Base-by-base conservation (phyloP, 2,797 vertebrate genomes). In the Xiphophorus birchmanni region DNA sequence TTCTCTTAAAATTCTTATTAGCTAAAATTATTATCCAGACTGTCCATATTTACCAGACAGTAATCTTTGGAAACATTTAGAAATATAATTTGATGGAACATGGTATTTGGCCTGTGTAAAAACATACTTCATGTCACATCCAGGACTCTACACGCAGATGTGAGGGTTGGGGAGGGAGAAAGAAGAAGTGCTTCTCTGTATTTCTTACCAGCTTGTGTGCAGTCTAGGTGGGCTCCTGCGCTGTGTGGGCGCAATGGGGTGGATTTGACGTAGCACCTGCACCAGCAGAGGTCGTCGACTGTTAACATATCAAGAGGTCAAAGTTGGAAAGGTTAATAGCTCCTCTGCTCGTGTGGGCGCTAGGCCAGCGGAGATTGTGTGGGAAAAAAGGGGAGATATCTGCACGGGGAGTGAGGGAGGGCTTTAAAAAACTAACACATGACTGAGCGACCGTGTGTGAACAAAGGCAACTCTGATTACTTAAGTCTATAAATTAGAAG, bases 201-300 rank as follows among this genome's bases (percentile, higher is more conserved):
- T 76, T 84, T 92, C 94, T 95, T 95, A 95, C 95, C 95, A 89
- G 93, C 91, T 93, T 92, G 93, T 88, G 89, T 90, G 94, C 95
- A 96, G 94, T 95, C 95, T 93, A 95, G 92, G 89, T 95, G 94
- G 86, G 93, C 92, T 95, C 95, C 95, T 88, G 94, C 91, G 91
- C 91, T 94, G 95, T 95, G 95, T 85, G 93, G 93, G 88, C 92
- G 94, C 90, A 94, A 92, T 85, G 93, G 93, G 94, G 91, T 88
- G 86, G 94, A 93, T 95, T 95, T 96, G 95, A 95, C 94, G 92
- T 96, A 95, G 95, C 95, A 95, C 95, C 95, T 95, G 95, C 95
- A 96, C 95, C 95, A 96, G 95, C 95, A 95, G 95, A 95, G 95
- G 94, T 95, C 95, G 90, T 96, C 95, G 90, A 95, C 95, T 96